Evolutionary conservation across 1,140 invertebrate genomes (phyloP).

Genomic region (Augochlora pura): DNA sequence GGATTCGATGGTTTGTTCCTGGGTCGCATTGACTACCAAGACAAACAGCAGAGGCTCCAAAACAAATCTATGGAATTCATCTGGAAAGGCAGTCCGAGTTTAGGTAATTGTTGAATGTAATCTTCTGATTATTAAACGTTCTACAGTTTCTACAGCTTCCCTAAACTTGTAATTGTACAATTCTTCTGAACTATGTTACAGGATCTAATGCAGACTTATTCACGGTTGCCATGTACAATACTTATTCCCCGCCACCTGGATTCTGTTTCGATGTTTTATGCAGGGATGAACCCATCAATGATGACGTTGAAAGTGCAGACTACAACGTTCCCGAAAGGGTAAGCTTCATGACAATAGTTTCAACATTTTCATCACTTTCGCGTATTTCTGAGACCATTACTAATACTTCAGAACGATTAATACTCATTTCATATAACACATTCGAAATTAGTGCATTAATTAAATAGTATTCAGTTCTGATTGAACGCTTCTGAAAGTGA

Average conservation of each 20-base stretch:
- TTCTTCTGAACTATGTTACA: conserved; percentile 63
- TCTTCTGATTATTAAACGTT: too few relatives aligned
- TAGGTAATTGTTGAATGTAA: conserved; percentile 76
- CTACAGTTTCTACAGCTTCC: too few relatives aligned
- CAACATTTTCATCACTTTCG: too few relatives aligned
- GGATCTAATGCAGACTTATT: conserved; percentile 84
- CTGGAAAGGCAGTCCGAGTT: conserved; percentile 89
- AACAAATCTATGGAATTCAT: conserved; percentile 90
- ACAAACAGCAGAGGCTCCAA: conserved; percentile 85
- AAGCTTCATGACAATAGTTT: conserved; percentile 44
- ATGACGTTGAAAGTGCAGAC: conserved; percentile 85
- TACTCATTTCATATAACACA: too few relatives aligned
- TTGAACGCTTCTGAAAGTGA: too few relatives aligned
- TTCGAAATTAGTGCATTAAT: too few relatives aligned
- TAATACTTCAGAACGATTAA: too few relatives aligned
- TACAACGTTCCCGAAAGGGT: conserved; percentile 88
- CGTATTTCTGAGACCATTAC: too few relatives aligned
- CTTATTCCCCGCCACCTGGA: conserved; percentile 90
- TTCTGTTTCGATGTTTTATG: conserved; percentile 95
- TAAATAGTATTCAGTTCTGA: too few relatives aligned
- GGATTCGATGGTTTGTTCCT: conserved; percentile 94
- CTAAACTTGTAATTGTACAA: too few relatives aligned
- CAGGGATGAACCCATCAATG: conserved; percentile 89
- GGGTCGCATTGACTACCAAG: conserved; percentile 93
- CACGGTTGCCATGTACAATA: conserved; percentile 87